A percentile compares a stretch with the other conserved stretches of the same genome.
Conservation (phyloP, 2,888 invertebrate genomes). For the Baccha elongata region DNA sequence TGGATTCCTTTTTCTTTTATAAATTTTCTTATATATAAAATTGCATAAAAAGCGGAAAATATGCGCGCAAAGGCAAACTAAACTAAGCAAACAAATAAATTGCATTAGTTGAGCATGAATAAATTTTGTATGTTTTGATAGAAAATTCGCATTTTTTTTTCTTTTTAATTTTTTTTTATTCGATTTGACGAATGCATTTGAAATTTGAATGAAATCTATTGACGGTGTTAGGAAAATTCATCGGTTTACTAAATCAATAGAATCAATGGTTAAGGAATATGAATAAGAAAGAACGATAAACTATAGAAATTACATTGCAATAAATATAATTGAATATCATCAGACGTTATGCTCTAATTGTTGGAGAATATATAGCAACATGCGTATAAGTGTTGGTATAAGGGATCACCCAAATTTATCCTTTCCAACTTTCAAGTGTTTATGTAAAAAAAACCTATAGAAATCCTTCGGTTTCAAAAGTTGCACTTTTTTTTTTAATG, state of each 20-base stretch:
- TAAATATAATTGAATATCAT: too few species aligned
- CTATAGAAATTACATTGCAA: not conserved
- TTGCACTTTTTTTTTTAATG: too few species aligned
- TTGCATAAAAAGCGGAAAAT: conserved; percentile 71
- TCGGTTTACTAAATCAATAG: conserved; percentile 24
- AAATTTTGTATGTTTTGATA: conserved; percentile 40
- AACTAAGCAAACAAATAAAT: conserved; percentile 72
- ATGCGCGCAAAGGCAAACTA: conserved; percentile 58
- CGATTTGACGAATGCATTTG: not conserved
- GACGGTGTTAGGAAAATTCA: conserved; percentile 27
- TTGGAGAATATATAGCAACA: too few species aligned
- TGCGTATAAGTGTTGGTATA: too few species aligned
- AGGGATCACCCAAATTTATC: too few species aligned
- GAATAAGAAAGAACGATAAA: conserved; percentile 2
- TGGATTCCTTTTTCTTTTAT: conserved; percentile 17
- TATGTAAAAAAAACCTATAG: too few species aligned
- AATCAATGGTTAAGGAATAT: not conserved
- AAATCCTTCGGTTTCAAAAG: too few species aligned
- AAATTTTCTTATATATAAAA: conserved; percentile 45
- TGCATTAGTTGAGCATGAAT: conserved; percentile 72
- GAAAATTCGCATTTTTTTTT: conserved; percentile 3
- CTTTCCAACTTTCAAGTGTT: too few species aligned
- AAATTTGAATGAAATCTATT: conserved; percentile 18
- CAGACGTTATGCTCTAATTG: too few species aligned
- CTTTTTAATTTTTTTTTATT: not conserved